phyloP scores from a whole-genome alignment of 2,113 vertebrate genomes.

The Oriolus oriolus region DNA sequence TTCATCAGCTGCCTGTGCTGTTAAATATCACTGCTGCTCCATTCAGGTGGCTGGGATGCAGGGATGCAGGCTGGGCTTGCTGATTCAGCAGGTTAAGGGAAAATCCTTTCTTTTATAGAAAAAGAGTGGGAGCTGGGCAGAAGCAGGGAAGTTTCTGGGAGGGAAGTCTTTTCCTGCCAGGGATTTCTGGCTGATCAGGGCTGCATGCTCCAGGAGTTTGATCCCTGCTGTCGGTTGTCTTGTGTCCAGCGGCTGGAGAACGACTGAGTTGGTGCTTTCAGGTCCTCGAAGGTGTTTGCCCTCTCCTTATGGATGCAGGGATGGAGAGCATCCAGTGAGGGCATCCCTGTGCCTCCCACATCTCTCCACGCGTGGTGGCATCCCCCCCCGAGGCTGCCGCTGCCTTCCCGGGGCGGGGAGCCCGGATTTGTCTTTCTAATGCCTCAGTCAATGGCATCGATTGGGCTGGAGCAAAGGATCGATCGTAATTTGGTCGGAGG shows the following conservation, averaged over 20 bases:
- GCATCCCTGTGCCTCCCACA: background rate
- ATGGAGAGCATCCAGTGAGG: background rate
- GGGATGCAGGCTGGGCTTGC: background rate
- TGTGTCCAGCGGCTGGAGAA: accelerated
- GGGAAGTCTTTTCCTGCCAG: background rate
- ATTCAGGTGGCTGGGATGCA: background rate
- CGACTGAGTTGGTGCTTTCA: background rate
- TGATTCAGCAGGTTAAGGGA: background rate
- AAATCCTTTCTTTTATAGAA: background rate
- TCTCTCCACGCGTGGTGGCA: accelerated
- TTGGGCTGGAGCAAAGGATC: constrained; percentile 62
- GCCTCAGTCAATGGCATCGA: constrained; percentile 70
- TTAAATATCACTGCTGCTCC: background rate
- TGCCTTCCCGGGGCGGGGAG: background rate
- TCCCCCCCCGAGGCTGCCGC: background rate
- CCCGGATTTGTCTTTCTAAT: constrained; percentile 63
- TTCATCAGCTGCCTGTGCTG: accelerated
- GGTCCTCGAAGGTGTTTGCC: accelerated
- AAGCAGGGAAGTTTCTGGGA: background rate
- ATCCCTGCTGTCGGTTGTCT: background rate
- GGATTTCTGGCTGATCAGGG: background rate
- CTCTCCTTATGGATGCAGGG: accelerated
- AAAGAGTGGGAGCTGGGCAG: background rate
- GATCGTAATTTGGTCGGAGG: constrained; percentile 71
- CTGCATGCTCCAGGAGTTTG: background rate